Percentiles rank a stretch among this genome's conserved stretches.
Conservation (phyloP, 1,140 invertebrate species). For the Melitaea cinxia region DNA sequence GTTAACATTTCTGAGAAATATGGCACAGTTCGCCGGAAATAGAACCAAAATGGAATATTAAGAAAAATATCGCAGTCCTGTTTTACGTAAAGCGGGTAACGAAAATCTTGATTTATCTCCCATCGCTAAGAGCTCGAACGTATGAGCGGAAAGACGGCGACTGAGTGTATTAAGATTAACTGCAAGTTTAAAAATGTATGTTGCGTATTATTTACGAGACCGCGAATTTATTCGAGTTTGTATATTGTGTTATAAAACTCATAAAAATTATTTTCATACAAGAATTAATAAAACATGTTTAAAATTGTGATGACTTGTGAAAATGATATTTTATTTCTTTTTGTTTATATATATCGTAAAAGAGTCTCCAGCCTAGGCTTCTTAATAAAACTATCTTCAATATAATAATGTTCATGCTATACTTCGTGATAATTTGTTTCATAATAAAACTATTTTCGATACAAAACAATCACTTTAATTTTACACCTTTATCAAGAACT, state of each 20-base stretch:
- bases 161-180: conserved; percentile 24
- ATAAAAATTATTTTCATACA: too few relatives aligned
- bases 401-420: too few relatives aligned
- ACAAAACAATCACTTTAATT: too few relatives aligned
- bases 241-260: background rate
- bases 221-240: background rate
- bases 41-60: conserved; percentile 28
- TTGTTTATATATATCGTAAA: too few relatives aligned
- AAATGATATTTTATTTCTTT: too few relatives aligned
- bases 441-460: too few relatives aligned
- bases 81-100: conserved; percentile 16
- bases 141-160: conserved; percentile 18
- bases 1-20: background rate
- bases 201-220: background rate
- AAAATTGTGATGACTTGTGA: too few relatives aligned
- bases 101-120: conserved; percentile 48
- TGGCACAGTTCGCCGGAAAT: background rate
- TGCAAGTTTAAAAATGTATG: conserved; percentile 6
- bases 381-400: too few relatives aligned
- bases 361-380: too few relatives aligned
- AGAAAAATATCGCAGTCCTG: conserved; percentile 32
- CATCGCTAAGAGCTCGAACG: conserved; percentile 30
- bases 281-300: too few relatives aligned
- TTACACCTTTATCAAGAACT: too few relatives aligned
- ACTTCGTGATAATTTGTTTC: too few relatives aligned